Percentiles rank a stretch among this genome's conserved stretches.
Conservation (phyloP, 2,888 invertebrate genomes). For the Anagyrus pseudococci region DNA sequence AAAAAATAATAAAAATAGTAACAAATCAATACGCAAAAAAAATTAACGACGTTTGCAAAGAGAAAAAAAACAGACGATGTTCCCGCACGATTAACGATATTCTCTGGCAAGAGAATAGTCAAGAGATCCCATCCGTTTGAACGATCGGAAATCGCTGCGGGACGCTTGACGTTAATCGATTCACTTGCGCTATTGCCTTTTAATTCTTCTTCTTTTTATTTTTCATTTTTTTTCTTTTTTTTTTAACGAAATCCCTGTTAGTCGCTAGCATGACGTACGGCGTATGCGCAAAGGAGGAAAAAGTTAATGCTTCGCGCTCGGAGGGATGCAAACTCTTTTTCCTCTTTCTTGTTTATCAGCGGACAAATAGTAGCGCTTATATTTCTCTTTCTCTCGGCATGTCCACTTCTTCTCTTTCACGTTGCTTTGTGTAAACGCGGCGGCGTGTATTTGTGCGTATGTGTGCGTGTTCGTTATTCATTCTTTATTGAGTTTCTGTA, state of each 20-base stretch:
- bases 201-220: conserved; percentile 9
- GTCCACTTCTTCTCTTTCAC: too few relatives aligned
- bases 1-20: too few relatives aligned
- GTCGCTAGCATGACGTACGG: conserved; percentile 50
- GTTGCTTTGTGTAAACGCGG: too few relatives aligned
- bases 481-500: too few relatives aligned
- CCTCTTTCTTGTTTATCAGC: not conserved
- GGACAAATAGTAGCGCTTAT: conserved; percentile 14
- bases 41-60: too few relatives aligned
- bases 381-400: conserved; percentile 6
- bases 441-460: too few relatives aligned
- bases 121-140: conserved; percentile 47
- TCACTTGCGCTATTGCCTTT: conserved; percentile 21
- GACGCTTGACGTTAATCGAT: conserved; percentile 43
- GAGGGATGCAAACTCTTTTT: not conserved
- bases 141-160: conserved; percentile 55
- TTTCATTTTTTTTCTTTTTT: not conserved
- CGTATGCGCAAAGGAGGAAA: conserved; percentile 2
- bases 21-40: too few relatives aligned
- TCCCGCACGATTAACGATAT: conserved; percentile 49
- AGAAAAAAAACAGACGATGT: conserved; percentile 41
- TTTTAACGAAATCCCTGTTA: conserved; percentile 35
- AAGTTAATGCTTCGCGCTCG: not conserved
- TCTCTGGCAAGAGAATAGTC: conserved; percentile 26
- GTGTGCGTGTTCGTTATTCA: too few relatives aligned